Conservation (phyloP, 1,140 invertebrate genomes). For the Lasioglossum baleicum region DNA sequence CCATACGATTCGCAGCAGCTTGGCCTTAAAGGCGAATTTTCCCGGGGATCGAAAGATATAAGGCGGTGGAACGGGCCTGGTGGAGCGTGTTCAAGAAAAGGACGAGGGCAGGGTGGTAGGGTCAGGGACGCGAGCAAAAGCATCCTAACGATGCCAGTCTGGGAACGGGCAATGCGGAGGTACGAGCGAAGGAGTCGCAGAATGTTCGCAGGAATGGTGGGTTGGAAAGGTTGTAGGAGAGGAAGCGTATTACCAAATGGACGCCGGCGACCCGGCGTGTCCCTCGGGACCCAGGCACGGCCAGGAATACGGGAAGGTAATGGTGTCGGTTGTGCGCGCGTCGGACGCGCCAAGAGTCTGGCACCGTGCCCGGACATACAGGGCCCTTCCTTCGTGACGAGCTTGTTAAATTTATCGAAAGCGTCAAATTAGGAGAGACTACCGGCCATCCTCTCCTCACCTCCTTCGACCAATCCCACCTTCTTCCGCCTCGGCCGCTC, state of each 20-base stretch:
- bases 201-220: constrained; percentile 32
- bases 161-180: constrained; percentile 33
- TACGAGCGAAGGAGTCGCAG: constrained; percentile 36
- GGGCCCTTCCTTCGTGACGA: constrained; percentile 73
- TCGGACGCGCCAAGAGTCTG: constrained; percentile 72
- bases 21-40: constrained; percentile 47
- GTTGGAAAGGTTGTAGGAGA: constrained; percentile 59
- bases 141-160: constrained; percentile 72
- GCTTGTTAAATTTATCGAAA: constrained; percentile 80
- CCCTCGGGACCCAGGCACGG: constrained; percentile 66
- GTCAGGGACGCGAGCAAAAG: constrained; percentile 51
- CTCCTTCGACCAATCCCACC: constrained; percentile 29
- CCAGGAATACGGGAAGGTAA: constrained; percentile 74
- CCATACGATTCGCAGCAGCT: constrained; percentile 43
- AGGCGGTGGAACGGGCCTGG: constrained; percentile 1
- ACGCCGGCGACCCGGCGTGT: constrained; percentile 70
- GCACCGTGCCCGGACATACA: constrained; percentile 76
- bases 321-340: constrained; percentile 72
- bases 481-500: constrained; percentile 15
- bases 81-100: constrained; percentile 6
- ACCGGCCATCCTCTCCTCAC: constrained; percentile 25
- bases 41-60: constrained; percentile 19
- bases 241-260: constrained; percentile 75
- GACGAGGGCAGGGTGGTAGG: neutral
- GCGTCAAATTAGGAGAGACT: constrained; percentile 75